Evolutionary conservation across 2,888 invertebrate genomes (phyloP), one percentile per base, ranked within the genome.

Genomic region (Cheilosia impressa): DNA sequence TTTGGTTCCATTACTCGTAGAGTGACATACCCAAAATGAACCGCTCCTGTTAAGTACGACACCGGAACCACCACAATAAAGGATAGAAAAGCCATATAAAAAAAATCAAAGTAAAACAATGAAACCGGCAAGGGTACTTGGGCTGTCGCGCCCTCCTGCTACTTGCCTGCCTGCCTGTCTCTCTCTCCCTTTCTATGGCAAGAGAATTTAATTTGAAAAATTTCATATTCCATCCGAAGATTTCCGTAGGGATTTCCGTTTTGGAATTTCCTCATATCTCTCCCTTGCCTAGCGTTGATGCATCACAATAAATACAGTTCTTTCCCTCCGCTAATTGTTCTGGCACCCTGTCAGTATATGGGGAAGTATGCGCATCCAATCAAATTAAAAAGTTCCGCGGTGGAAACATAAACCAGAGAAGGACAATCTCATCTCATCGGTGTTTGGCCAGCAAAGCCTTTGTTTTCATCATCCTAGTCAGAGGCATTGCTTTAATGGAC

Each of bases 1-100:
- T 27, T 50, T 22, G 62, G 24, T 68, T 62, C 63, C 63, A 60
- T 53, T 52, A 50, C 19, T 69, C 63, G 57, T 73, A 69, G 38
- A 71, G 80, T 76, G 85, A 81, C 85, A 85, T 66, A 72, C 76
- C 76, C 80, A 17, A 84, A 73, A 79, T 84, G 71, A 84, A 76
- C 79, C 63, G 57, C 85, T 72, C 52, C 77, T 53, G 81, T 81
- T 77, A 72, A 81, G 81, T 80, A 76, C 81, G 73, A 81, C 81
- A 85, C 85, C 76, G 76, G 71, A 75, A 79, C 69, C 69, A 79
- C 76, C 71, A 72, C 76, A 76, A 65, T 72, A 80, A 85, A 81
- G 80, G 80, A 85, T 77, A 77, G 55, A 79, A 65, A 80, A 71
- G 13, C 73, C 53, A 60, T 79, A 58, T 38, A 62, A 78, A 55